A percentile compares a stretch with the other conserved stretches of the same genome.
Evolutionary conservation across 2,797 vertebrate genomes (phyloP).

Genomic region (Sebastiscus albofasciatus): DNA sequence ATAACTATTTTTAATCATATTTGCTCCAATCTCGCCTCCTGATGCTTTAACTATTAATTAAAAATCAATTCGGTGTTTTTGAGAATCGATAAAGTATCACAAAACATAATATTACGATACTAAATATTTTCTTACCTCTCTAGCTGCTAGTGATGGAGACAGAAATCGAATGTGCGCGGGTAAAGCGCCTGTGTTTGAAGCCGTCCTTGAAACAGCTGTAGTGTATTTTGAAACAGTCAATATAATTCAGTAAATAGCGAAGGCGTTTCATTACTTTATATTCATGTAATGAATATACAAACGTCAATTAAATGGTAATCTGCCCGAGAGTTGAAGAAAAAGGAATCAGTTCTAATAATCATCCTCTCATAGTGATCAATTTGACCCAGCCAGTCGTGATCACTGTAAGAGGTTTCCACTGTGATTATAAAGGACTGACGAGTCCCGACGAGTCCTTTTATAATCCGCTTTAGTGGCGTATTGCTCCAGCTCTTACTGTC

Average conservation of each 20-base stretch:
- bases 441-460: not conserved
- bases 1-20: too few relatives aligned
- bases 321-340: not conserved
- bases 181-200: not conserved
- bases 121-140: too few relatives aligned
- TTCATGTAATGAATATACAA: not conserved
- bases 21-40: too few relatives aligned
- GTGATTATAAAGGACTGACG: slow-evolving; percentile 33
- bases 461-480: slow-evolving; percentile 30
- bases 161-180: not conserved
- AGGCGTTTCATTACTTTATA: not conserved
- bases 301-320: not conserved
- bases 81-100: too few relatives aligned
- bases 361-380: not conserved
- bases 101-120: too few relatives aligned
- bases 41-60: too few relatives aligned
- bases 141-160: not conserved
- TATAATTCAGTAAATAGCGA: not conserved
- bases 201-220: not conserved
- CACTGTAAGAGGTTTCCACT: not conserved
- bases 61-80: too few relatives aligned
- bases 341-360: not conserved
- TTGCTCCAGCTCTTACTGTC: slow-evolving; percentile 7
- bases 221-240: not conserved
- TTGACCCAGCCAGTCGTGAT: not conserved